phyloP scores from a whole-genome alignment of 2,888 invertebrate species.

The Harpalus rubripes region DNA sequence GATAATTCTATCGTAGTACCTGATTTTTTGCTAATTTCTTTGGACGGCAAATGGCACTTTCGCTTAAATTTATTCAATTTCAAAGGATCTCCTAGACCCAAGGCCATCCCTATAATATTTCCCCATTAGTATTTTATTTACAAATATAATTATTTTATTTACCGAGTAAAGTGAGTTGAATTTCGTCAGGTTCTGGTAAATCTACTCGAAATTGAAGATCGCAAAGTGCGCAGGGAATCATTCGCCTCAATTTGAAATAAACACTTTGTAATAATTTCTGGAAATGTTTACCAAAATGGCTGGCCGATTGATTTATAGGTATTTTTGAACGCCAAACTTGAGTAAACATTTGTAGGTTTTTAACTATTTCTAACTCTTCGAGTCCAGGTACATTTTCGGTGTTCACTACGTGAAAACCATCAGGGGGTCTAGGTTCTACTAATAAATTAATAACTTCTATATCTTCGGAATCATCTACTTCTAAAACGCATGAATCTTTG shows the following conservation, averaged over 20 bases:
- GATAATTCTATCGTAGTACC: conserved; percentile 68
- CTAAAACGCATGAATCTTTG: conserved; percentile 89
- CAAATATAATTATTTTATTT: conserved; percentile 69
- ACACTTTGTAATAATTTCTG: conserved; percentile 85
- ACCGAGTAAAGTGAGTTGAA: conserved; percentile 81
- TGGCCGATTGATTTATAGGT: conserved; percentile 77
- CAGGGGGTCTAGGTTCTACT: conserved; percentile 86
- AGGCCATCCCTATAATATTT: conserved; percentile 84
- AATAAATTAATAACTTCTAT: conserved; percentile 86
- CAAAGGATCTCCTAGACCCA: conserved; percentile 84
- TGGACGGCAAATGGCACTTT: conserved; percentile 74
- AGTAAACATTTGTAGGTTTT: conserved; percentile 90
- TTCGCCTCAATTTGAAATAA: conserved; percentile 92
- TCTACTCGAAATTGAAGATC: conserved; percentile 90
- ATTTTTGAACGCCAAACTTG: conserved; percentile 88
- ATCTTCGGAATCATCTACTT: conserved; percentile 91
- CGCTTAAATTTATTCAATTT: conserved; percentile 78
- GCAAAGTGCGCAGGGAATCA: conserved; percentile 92
- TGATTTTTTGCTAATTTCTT: conserved; percentile 73
- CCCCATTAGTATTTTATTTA: background rate
- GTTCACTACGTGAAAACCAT: conserved; percentile 89
- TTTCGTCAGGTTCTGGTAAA: conserved; percentile 90
- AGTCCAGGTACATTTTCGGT: conserved; percentile 88
- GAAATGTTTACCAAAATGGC: conserved; percentile 78
- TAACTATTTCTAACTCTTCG: conserved; percentile 83